phyloP scores from a whole-genome alignment of 2,113 vertebrate genomes.

The Calcarius ornatus region DNA sequence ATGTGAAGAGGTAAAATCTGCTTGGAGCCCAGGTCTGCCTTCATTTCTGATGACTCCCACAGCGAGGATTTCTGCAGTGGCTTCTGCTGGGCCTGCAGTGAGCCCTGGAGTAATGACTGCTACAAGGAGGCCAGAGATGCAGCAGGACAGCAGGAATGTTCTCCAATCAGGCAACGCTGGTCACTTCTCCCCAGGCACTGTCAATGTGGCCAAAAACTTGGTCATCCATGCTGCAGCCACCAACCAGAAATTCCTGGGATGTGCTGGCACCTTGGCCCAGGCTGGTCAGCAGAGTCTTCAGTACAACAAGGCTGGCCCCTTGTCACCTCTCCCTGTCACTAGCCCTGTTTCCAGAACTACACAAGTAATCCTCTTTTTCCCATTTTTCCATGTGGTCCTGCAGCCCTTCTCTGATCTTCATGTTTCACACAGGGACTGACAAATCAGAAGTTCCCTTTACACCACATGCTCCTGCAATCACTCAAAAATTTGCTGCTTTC shows the following conservation, averaged over 20 bases:
- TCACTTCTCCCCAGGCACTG: neutral
- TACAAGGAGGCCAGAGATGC: neutral
- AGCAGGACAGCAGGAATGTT: neutral
- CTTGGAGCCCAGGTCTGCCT: neutral
- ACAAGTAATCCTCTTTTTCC: neutral
- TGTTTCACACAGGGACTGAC: neutral
- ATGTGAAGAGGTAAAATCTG: neutral
- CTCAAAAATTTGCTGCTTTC: neutral
- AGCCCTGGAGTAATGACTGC: neutral
- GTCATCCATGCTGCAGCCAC: neutral
- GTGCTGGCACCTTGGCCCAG: neutral
- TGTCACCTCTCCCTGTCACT: neutral
- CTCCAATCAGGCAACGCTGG: neutral
- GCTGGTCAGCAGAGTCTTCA: neutral
- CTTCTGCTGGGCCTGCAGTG: neutral
- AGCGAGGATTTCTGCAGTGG: neutral
- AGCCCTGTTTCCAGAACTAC: neutral
- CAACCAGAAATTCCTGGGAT: neutral
- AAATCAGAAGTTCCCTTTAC: neutral
- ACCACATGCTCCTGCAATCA: neutral
- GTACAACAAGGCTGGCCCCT: neutral
- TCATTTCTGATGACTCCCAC: neutral
- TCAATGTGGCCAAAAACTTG: neutral
- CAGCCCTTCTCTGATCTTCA: neutral
- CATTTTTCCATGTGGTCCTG: neutral